phyloP scores from a whole-genome alignment of 2,113 vertebrate genomes.

The Heterochromis multidens region DNA sequence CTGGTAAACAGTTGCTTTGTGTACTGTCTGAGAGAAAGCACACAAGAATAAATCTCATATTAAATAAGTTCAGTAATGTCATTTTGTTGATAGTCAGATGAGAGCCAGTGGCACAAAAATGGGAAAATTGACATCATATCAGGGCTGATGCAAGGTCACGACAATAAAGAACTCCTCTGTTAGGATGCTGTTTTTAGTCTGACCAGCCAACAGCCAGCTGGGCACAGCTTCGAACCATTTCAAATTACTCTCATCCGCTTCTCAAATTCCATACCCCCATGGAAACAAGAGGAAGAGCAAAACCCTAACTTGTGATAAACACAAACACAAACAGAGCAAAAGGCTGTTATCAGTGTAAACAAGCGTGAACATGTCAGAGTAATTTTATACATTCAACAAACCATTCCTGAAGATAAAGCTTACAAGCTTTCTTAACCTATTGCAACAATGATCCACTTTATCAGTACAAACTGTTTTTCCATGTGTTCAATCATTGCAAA shows the following conservation, averaged over 20 bases:
- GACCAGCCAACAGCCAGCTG: not conserved
- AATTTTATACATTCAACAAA: not conserved
- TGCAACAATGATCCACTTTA: not conserved
- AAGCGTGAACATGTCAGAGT: not conserved
- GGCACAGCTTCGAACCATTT: not conserved
- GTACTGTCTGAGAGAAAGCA: not conserved
- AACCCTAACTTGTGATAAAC: not conserved
- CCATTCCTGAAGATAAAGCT: not conserved
- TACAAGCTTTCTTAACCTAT: not conserved
- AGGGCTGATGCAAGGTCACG: not conserved
- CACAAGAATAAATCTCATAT: not conserved
- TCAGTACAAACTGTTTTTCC: not conserved
- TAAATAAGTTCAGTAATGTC: not conserved
- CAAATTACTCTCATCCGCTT: not conserved
- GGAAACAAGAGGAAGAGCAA: not conserved
- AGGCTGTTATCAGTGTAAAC: not conserved
- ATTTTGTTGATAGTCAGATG: not conserved
- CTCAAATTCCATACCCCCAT: not conserved
- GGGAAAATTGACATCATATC: conserved; percentile 37
- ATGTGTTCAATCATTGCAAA: not conserved
- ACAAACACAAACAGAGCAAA: not conserved
- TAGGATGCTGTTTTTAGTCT: not conserved
- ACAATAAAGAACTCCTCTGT: conserved; percentile 45
- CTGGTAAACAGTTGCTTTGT: no score
- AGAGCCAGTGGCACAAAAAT: not conserved